Conservation (phyloP, 2,797 vertebrate genomes). For the Euthynnus affinis region DNA sequence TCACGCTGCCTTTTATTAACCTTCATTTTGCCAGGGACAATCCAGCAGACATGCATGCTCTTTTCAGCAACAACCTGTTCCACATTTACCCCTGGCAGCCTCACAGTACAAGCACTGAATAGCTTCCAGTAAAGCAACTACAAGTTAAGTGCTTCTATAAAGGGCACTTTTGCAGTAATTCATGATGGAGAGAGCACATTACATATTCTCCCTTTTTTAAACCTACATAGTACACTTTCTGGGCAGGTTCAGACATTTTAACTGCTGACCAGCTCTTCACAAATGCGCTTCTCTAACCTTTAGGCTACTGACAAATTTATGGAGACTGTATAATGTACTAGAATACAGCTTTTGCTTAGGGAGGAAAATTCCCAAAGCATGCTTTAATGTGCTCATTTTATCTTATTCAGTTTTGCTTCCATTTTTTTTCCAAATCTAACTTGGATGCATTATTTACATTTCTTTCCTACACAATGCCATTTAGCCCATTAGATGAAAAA, state of each 20-base stretch:
- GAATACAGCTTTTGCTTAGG: slow-evolving; percentile 20
- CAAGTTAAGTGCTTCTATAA: slow-evolving; percentile 43
- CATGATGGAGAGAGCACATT: slow-evolving; percentile 37
- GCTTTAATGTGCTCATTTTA: slow-evolving; percentile 35
- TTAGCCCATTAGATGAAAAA: slow-evolving; percentile 34
- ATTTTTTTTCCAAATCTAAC: slow-evolving; percentile 28
- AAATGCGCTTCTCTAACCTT: slow-evolving; percentile 43
- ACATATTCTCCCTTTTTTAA: slow-evolving; percentile 33
- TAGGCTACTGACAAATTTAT: slow-evolving; percentile 34
- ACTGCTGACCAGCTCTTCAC: slow-evolving; percentile 39
- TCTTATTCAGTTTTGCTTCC: slow-evolving; percentile 26
- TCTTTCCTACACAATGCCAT: slow-evolving; percentile 13
- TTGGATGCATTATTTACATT: slow-evolving; percentile 50
- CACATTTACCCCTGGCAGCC: slow-evolving; percentile 44
- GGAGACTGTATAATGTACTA: slow-evolving; percentile 22
- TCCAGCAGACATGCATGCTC: slow-evolving; percentile 19
- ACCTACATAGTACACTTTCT: slow-evolving; percentile 16
- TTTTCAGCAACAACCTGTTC: slow-evolving; percentile 40
- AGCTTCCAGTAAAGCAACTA: slow-evolving; percentile 36
- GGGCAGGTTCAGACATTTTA: slow-evolving; percentile 44
- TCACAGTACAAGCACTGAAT: neutral
- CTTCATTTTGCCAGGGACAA: slow-evolving; percentile 26
- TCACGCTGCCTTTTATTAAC: slow-evolving; percentile 9
- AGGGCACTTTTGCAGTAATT: slow-evolving; percentile 54
- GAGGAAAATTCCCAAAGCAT: slow-evolving; percentile 23